These are phyloP conservation scores for Ceriagrion tenellum DNA, from an alignment of 2,888 invertebrate species.

Conservation along the genomic window DNA sequence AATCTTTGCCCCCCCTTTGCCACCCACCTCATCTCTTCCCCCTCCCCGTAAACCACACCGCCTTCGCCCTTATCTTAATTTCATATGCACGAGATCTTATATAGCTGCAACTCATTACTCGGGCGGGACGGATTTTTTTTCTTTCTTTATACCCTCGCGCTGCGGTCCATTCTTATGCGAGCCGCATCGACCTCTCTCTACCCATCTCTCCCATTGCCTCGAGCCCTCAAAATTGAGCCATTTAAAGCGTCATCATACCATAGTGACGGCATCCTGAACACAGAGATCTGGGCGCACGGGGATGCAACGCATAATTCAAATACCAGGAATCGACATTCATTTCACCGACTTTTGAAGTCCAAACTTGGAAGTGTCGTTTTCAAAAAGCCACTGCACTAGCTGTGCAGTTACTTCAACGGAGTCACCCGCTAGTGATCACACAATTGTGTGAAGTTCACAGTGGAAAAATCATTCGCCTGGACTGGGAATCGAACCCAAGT, in stretches of 20 bases:
- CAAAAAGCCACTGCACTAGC: too few relatives aligned
- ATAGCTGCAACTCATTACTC: not conserved
- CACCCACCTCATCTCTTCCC: not conserved
- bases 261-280: not conserved
- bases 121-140: not conserved
- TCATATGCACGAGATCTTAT: conserved; percentile 14
- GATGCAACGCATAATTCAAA: not conserved
- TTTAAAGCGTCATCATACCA: not conserved
- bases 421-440: too few relatives aligned
- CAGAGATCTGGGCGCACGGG: not conserved
- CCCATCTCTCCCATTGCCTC: not conserved
- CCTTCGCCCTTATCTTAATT: not conserved
- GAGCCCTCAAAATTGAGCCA: not conserved
- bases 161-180: not conserved
- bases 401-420: too few relatives aligned
- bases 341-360: too few relatives aligned
- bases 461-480: too few relatives aligned
- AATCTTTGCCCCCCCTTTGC: not conserved
- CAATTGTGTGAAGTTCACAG: too few relatives aligned
- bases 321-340: too few relatives aligned
- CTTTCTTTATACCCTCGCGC: not conserved
- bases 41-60: not conserved
- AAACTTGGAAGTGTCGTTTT: too few relatives aligned
- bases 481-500: too few relatives aligned
- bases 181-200: not conserved